These are phyloP conservation scores for Celastrina argiolus DNA, from an alignment of 2,888 invertebrate genomes.

Conservation along the genomic window DNA sequence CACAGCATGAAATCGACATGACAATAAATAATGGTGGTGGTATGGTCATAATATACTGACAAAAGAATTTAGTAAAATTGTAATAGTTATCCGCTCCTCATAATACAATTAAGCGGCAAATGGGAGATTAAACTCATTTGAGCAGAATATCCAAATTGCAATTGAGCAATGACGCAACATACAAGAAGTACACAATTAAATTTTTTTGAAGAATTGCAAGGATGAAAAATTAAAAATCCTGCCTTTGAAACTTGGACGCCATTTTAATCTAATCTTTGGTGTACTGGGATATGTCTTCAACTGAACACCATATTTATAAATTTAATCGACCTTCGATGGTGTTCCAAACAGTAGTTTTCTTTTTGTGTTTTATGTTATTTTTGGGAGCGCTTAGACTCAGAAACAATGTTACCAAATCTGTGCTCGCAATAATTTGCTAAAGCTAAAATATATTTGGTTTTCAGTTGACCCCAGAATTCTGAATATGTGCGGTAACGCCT, in stretches of 20 bases:
- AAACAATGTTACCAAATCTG: neutral
- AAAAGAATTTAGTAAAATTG: neutral
- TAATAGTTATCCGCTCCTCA: no score
- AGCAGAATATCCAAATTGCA: slow-evolving; percentile 60
- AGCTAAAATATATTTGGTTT: slow-evolving; percentile 36
- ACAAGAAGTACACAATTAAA: slow-evolving; percentile 40
- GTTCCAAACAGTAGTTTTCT: no score
- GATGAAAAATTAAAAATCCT: slow-evolving; percentile 44
- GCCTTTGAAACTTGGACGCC: slow-evolving; percentile 50
- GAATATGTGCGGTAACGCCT: slow-evolving; percentile 63
- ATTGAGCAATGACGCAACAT: slow-evolving; percentile 63
- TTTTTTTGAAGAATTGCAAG: slow-evolving; percentile 52
- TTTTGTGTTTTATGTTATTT: no score
- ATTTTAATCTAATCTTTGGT: slow-evolving; percentile 75
- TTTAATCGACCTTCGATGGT: slow-evolving; percentile 24
- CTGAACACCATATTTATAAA: slow-evolving; percentile 41
- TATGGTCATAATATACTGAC: no score
- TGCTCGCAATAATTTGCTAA: neutral
- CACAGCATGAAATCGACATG: no score
- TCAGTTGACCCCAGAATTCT: slow-evolving; percentile 49
- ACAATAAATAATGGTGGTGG: no score
- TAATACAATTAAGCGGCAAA: slow-evolving; percentile 45
- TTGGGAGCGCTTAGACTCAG: no score
- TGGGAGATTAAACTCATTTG: slow-evolving; percentile 59
- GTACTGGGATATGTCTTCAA: slow-evolving; percentile 59